phyloP scores from a whole-genome alignment of 2,113 vertebrate genomes.

The Syrrhaptes paradoxus region DNA sequence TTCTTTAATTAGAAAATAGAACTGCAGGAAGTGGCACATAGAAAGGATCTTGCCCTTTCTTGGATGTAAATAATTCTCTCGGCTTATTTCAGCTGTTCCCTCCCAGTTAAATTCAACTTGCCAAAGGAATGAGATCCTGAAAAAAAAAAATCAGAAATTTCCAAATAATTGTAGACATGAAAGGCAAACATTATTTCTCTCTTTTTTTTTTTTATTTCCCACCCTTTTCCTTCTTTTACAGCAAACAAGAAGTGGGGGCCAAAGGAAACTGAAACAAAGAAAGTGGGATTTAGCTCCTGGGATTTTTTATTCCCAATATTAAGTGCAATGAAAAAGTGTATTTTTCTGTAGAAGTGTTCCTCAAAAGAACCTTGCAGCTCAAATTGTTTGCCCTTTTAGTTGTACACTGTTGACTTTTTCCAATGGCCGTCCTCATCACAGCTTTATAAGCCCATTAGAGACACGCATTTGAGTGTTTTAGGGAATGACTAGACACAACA shows the following conservation, averaged over 20 bases:
- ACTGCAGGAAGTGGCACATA: slow-evolving; percentile 46
- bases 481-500: slow-evolving; percentile 49
- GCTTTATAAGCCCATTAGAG: slow-evolving; percentile 57
- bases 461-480: slow-evolving; percentile 24
- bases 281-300: not conserved
- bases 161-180: not conserved
- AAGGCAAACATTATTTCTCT: not conserved
- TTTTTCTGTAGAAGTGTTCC: not conserved
- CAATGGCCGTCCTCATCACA: not conserved
- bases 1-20: slow-evolving; percentile 76
- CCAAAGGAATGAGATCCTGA: not conserved
- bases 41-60: slow-evolving; percentile 42
- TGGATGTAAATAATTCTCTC: slow-evolving; percentile 57
- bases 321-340: not conserved
- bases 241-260: not conserved
- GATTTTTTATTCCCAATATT: not conserved
- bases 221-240: not conserved
- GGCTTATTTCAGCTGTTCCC: slow-evolving; percentile 47
- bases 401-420: not conserved
- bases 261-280: not conserved
- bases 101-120: not conserved
- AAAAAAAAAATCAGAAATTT: not conserved
- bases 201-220: not conserved
- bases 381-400: not conserved
- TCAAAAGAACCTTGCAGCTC: not conserved